Conservation (phyloP, 2,797 vertebrate species). For the Mus minutoides region DNA sequence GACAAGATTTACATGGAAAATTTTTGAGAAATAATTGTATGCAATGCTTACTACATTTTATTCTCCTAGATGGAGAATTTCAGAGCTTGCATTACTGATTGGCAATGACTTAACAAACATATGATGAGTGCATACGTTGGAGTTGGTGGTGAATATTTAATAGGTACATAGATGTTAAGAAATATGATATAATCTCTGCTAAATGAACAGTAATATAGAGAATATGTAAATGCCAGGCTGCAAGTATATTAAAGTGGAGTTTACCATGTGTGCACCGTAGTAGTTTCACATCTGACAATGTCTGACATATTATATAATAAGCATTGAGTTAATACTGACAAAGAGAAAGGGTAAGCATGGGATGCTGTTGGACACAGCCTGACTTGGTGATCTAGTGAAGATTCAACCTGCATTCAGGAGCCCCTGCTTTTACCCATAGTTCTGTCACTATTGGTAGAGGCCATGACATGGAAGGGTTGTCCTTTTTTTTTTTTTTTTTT, state of each 20-base stretch:
- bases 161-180: neutral
- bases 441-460: neutral
- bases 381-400: neutral
- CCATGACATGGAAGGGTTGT: neutral
- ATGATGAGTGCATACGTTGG: neutral
- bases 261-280: neutral
- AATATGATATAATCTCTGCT: neutral
- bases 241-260: neutral
- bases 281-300: slow-evolving; percentile 11
- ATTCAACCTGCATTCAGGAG: neutral
- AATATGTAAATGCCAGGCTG: neutral
- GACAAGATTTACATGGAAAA: neutral
- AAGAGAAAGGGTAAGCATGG: slow-evolving; percentile 10
- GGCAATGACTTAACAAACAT: neutral
- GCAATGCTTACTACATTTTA: neutral
- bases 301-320: neutral
- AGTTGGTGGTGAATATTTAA: neutral
- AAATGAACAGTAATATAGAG: neutral
- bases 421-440: neutral
- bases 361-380: neutral
- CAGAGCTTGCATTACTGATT: neutral
- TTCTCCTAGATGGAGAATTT: neutral
- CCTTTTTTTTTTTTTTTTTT: neutral
- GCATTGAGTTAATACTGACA: neutral
- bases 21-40: slow-evolving; percentile 37